phyloP scores from a whole-genome alignment of 2,113 vertebrate genomes.

The Salvelinus fontinalis region DNA sequence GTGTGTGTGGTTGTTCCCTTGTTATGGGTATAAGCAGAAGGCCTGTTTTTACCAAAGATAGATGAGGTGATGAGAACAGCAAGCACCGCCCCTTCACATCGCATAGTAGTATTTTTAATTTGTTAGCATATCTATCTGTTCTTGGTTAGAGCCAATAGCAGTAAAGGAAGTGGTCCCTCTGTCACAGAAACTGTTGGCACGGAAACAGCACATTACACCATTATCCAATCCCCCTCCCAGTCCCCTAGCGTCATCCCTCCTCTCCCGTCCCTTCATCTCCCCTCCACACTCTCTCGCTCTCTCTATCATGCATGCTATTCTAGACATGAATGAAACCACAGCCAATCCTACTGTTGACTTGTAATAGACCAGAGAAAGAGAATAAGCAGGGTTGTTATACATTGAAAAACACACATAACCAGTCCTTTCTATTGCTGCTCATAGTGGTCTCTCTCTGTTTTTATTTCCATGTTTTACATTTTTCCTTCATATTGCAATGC shows the following conservation, averaged over 20 bases:
- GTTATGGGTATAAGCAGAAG: slow-evolving; percentile 14
- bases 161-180: slow-evolving; percentile 73
- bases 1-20: not conserved
- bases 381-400: slow-evolving; percentile 18
- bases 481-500: not conserved
- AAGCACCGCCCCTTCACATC: slow-evolving; percentile 29
- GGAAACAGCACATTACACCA: slow-evolving; percentile 79
- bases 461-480: not conserved
- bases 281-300: slow-evolving; percentile 49
- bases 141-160: slow-evolving; percentile 65
- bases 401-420: slow-evolving; percentile 20
- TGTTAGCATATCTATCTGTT: slow-evolving; percentile 60
- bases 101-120: slow-evolving; percentile 58
- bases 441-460: not conserved
- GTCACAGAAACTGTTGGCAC: slow-evolving; percentile 80
- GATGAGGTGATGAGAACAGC: slow-evolving; percentile 15
- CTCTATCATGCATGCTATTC: slow-evolving; percentile 64
- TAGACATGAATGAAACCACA: slow-evolving; percentile 77
- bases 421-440: not conserved
- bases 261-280: slow-evolving; percentile 30
- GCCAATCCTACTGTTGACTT: slow-evolving; percentile 55
- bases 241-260: slow-evolving; percentile 67
- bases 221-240: slow-evolving; percentile 70
- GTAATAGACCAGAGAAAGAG: slow-evolving; percentile 1
- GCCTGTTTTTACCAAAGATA: slow-evolving; percentile 23